Evolutionary conservation across 2,113 vertebrate genomes (phyloP).

Genomic region (Oryzias melastigma): DNA sequence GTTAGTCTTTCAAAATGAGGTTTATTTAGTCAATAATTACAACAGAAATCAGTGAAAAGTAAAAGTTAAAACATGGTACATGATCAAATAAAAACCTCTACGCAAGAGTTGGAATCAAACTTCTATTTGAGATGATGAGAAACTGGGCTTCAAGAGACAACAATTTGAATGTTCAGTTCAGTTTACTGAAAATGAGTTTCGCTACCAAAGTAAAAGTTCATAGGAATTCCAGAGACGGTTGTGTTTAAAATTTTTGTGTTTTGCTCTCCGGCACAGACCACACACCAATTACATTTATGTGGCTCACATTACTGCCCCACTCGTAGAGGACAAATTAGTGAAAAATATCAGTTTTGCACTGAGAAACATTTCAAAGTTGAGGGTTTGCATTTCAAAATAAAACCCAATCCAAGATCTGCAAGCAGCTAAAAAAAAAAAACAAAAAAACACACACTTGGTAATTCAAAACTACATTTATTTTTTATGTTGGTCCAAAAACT

Average conservation of each 20-base stretch:
- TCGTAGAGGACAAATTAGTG: not conserved
- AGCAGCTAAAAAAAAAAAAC: conserved; percentile 12
- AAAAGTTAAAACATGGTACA: no score
- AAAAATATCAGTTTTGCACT: conserved; percentile 10
- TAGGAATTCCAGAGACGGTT: conserved; percentile 31
- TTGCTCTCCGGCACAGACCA: conserved; percentile 11
- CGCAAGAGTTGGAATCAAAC: no score
- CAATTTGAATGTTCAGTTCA: conserved; percentile 11
- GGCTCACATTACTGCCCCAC: conserved; percentile 28
- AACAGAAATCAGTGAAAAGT: no score
- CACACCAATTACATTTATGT: conserved; percentile 43
- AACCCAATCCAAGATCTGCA: conserved; percentile 16
- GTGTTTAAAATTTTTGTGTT: conserved; percentile 35
- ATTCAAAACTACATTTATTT: conserved; percentile 24
- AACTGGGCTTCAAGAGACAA: not conserved
- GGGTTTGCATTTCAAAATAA: conserved; percentile 45
- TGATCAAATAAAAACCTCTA: no score
- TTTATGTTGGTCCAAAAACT: conserved; percentile 12
- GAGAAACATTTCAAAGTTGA: conserved; percentile 23
- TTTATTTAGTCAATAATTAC: no score
- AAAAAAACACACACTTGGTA: conserved; percentile 15
- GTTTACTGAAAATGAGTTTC: conserved; percentile 17
- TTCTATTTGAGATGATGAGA: no score
- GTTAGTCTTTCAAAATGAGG: no score
- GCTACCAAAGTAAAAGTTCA: conserved; percentile 14